A percentile compares a stretch with the other conserved stretches of the same genome.
These are phyloP conservation scores for Papilio aristodemus DNA, from an alignment of 1,140 invertebrate genomes.

Conservation along the genomic window DNA sequence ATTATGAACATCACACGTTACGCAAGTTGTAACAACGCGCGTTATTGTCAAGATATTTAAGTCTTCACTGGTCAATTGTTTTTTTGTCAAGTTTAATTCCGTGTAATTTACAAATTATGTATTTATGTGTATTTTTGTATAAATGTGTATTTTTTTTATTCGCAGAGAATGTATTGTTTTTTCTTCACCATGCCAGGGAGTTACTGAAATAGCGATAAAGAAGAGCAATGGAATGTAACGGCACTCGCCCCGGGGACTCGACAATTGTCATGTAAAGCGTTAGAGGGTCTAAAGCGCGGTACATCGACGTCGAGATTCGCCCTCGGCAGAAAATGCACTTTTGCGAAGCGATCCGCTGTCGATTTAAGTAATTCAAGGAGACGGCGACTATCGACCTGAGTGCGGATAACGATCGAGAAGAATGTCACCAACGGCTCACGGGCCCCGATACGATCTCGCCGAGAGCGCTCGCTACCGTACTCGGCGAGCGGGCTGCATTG, in stretches of 20 bases:
- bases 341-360: conserved; percentile 71
- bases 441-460: conserved; percentile 16
- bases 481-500: background rate
- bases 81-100: background rate
- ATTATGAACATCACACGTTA: conserved; percentile 13
- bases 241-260: conserved; percentile 56
- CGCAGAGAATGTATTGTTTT: conserved; percentile 35
- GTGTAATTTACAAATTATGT: no score
- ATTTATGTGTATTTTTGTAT: no score
- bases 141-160: no score
- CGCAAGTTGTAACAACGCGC: conserved; percentile 1
- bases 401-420: conserved; percentile 55
- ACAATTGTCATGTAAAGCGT: conserved; percentile 76
- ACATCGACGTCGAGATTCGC: conserved; percentile 47
- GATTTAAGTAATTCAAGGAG: conserved; percentile 61
- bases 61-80: background rate
- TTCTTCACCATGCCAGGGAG: conserved; percentile 40
- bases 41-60: conserved; percentile 1
- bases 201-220: conserved; percentile 41
- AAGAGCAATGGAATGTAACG: conserved; percentile 52
- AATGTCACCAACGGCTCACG: conserved; percentile 40
- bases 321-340: conserved; percentile 77
- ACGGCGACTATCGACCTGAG: conserved; percentile 49
- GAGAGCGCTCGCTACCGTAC: conserved; percentile 21
- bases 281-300: conserved; percentile 48